phyloP scores from a whole-genome alignment of 1,140 invertebrate species.

The Cotesia vestalis region DNA sequence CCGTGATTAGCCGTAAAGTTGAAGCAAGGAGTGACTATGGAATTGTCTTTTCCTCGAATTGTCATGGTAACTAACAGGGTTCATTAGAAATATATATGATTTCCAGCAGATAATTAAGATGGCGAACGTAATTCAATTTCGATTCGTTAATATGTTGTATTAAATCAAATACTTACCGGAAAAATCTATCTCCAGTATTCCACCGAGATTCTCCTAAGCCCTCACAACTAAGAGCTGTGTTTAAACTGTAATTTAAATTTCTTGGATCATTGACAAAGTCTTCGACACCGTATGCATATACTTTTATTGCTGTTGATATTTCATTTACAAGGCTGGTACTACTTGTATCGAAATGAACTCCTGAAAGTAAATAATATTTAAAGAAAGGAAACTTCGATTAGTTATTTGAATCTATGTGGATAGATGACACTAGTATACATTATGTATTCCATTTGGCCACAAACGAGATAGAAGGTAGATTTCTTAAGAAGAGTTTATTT shows the following conservation, averaged over 20 bases:
- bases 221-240: constrained; percentile 84
- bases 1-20: too few species aligned
- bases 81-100: too few species aligned
- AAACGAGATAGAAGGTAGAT: too few species aligned
- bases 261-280: constrained; percentile 80
- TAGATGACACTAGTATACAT: neutral
- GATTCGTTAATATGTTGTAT: too few species aligned
- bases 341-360: constrained; percentile 91
- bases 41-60: too few species aligned
- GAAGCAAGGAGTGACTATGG: too few species aligned
- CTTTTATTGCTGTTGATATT: constrained; percentile 88
- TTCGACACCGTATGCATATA: constrained; percentile 90
- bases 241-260: constrained; percentile 76
- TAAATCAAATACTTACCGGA: constrained; percentile 62
- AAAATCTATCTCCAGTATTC: constrained; percentile 78
- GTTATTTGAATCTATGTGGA: neutral
- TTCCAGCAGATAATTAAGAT: too few species aligned
- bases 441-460: too few species aligned
- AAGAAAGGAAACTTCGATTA: neutral
- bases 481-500: too few species aligned
- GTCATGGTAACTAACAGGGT: too few species aligned
- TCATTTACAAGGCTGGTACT: constrained; percentile 81
- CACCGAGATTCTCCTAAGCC: constrained; percentile 78
- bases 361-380: constrained; percentile 61
- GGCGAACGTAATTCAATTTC: too few species aligned